Percentiles rank a stretch among this genome's conserved stretches.
These are phyloP conservation scores for Cephus spinipes DNA, from an alignment of 2,888 invertebrate genomes.

Conservation along the genomic window DNA sequence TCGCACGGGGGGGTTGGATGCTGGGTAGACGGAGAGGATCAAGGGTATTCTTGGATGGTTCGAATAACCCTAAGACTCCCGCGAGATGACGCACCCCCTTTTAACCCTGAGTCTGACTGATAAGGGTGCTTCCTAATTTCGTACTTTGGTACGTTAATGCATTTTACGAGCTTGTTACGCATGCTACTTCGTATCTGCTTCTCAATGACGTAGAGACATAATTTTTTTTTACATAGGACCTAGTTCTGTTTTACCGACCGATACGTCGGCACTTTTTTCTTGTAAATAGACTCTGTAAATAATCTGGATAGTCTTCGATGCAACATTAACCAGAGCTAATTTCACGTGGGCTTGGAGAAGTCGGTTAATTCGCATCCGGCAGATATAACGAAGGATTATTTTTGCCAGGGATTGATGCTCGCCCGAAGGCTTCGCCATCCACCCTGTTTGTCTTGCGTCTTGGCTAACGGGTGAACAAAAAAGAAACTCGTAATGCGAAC, in stretches of 20 bases:
- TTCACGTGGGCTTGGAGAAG: not conserved
- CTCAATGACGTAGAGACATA: too few relatives aligned
- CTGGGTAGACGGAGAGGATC: not conserved
- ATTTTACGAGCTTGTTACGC: not conserved
- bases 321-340: not conserved
- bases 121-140: not conserved
- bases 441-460: conserved; percentile 14
- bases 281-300: not conserved
- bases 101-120: not conserved
- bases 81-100: not conserved
- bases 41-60: not conserved
- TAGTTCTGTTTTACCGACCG: not conserved
- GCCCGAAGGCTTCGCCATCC: conserved; percentile 25
- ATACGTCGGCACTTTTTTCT: not conserved
- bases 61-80: not conserved
- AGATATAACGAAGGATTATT: conserved; percentile 18
- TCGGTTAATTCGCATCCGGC: not conserved
- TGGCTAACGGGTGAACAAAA: conserved; percentile 6
- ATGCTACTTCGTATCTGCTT: not conserved
- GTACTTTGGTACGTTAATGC: not conserved
- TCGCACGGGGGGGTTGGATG: not conserved
- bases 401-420: conserved; percentile 31
- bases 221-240: not conserved
- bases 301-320: too few relatives aligned
- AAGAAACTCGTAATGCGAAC: conserved; percentile 15